Percentiles rank a stretch among this genome's conserved stretches.
Conservation (phyloP, 2,888 invertebrate species). For the Nyleta sp. region DNA sequence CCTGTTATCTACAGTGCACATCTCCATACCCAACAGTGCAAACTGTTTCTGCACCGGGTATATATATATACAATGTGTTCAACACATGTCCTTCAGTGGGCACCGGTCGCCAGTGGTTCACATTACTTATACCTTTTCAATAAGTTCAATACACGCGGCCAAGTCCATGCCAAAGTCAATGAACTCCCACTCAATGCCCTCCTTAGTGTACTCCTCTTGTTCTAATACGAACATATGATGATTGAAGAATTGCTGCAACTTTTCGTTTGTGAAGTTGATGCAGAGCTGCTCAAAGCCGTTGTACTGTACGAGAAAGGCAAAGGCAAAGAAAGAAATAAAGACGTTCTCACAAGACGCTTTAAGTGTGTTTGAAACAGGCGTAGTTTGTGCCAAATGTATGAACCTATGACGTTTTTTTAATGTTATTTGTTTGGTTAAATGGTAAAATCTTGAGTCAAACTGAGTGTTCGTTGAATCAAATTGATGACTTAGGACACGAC, state of each 20-base stretch:
- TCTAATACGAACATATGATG: slow-evolving; percentile 98
- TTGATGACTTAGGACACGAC: slow-evolving; percentile 1
- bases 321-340: slow-evolving; percentile 67
- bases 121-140: slow-evolving; percentile 90
- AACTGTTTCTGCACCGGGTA: slow-evolving; percentile 14
- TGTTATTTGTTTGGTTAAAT: slow-evolving; percentile 34
- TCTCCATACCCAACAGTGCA: slow-evolving; percentile 39
- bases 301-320: slow-evolving; percentile 84
- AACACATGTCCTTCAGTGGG: slow-evolving; percentile 27
- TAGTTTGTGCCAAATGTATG: slow-evolving; percentile 37
- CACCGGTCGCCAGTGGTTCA: slow-evolving; percentile 5
- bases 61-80: slow-evolving; percentile 39
- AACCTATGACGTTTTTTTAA: slow-evolving; percentile 31
- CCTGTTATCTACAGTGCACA: slow-evolving; percentile 38
- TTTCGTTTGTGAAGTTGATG: slow-evolving; percentile 98
- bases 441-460: slow-evolving; percentile 3
- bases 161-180: slow-evolving; percentile 98
- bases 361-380: slow-evolving; percentile 31
- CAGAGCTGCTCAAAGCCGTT: slow-evolving; percentile 99
- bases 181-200: slow-evolving; percentile 95
- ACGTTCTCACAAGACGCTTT: slow-evolving; percentile 64
- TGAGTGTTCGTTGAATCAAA: slow-evolving; percentile 3
- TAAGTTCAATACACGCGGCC: slow-evolving; percentile 94
- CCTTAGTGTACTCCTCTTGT: slow-evolving; percentile 97
- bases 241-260: slow-evolving; percentile 98